Evolutionary conservation across 2,113 vertebrate species (phyloP).

Genomic region (Alaudala cheleensis): DNA sequence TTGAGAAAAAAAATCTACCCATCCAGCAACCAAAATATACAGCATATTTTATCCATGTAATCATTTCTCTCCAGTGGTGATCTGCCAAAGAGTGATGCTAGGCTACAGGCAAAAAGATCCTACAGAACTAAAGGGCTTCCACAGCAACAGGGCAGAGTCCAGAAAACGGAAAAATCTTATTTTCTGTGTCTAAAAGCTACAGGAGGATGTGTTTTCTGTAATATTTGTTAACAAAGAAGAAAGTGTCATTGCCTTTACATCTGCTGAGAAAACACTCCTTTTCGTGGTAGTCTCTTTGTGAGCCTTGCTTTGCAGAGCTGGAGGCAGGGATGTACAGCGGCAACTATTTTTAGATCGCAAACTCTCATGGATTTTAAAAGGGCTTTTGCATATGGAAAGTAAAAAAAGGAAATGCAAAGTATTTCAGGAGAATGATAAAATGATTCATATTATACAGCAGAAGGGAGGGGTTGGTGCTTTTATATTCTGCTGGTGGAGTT

Average conservation of each 20-base stretch:
- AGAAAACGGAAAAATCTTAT: neutral
- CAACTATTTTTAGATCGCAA: conserved; percentile 43
- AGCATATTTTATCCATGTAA: neutral
- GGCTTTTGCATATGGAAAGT: conserved; percentile 58
- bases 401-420: conserved; percentile 28
- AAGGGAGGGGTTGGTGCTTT: neutral
- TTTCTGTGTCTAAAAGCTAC: neutral
- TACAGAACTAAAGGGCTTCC: neutral
- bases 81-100: neutral
- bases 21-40: neutral
- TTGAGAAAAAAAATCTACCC: neutral
- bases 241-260: neutral
- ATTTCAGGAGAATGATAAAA: conserved; percentile 50
- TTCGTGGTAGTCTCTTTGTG: neutral
- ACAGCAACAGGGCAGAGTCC: neutral
- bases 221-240: neutral
- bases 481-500: neutral
- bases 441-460: conserved; percentile 31
- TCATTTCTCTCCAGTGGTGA: neutral
- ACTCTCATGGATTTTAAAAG: conserved; percentile 59
- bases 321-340: neutral
- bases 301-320: conserved; percentile 21
- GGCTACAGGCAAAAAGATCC: neutral
- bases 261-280: conserved; percentile 6
- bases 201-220: neutral